Evolutionary conservation across 30 jellyfish, hydroid and myxozoan genomes (phyloP), one percentile per base, ranked within the genome.

Genomic region (Cassiopea xamachana): DNA sequence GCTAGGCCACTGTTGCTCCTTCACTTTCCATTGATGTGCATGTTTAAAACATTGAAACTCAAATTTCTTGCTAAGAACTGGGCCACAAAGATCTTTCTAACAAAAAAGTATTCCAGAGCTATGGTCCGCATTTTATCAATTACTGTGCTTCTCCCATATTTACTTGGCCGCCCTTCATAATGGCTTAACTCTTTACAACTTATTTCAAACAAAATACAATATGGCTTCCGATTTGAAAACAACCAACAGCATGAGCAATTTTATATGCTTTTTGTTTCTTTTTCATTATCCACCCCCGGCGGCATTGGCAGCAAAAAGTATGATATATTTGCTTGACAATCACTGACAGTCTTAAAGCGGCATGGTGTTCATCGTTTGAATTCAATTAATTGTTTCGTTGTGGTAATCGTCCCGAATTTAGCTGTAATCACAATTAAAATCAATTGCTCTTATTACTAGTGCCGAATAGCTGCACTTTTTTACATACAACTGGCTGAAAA

Each of bases 221-320:
- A 51, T 78, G 87, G 87, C 75, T 78, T 78, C 87, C 80, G 80
- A 71, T 19, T 51, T 39, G 80, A 71, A 27, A 75, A 77, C 62
- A 74, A 58, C 77, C 12, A 85, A 60, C 93, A 48, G 87, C 93
- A 48, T 59, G 93, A 55, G 64, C 12, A 61, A 39, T 46, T 69
- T 73, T 15, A 81, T 81, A 60, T 82, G 68, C 51, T 85, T 60
- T 85, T 73, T 60, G 74, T 85, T 60, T 44, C 7, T 75, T 2
- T 78, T 50, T 60, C 27, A 43, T 14, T 48, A 59, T 48, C 7
- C 75, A 72, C 87, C 48, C 79, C 19, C 6, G 64, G 77, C 92
- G 85, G 92, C 92, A 7, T 74, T 55, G 71, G 85, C 68, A 19
- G 48, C 68, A 50, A 74, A 51, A 61, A 19, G 80, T 19, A 46